Conservation (phyloP, 1,140 invertebrate genomes). For the Mylabris phalerata region DNA sequence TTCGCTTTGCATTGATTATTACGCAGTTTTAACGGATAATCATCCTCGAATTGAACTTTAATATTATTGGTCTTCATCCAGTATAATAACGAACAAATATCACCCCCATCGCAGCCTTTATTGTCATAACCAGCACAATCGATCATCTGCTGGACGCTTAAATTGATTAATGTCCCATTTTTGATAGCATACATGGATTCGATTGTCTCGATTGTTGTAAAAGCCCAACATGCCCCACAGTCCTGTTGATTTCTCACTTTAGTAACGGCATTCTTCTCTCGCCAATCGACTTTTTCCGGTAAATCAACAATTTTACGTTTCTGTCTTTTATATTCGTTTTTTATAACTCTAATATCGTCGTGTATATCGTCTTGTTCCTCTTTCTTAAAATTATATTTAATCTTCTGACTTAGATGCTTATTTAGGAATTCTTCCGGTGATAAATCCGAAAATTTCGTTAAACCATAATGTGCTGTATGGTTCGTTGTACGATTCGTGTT, state of each 20-base stretch:
- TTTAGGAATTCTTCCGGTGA: slow-evolving; percentile 61
- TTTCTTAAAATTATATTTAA: slow-evolving; percentile 10
- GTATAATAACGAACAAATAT: slow-evolving; percentile 66
- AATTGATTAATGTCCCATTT: slow-evolving; percentile 50
- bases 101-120: slow-evolving; percentile 73
- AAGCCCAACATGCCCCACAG: slow-evolving; percentile 86
- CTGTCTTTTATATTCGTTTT: neutral
- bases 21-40: slow-evolving; percentile 60
- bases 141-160: slow-evolving; percentile 79
- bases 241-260: slow-evolving; percentile 63
- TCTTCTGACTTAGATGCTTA: slow-evolving; percentile 40
- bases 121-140: slow-evolving; percentile 72
- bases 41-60: slow-evolving; percentile 49
- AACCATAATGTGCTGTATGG: slow-evolving; percentile 58
- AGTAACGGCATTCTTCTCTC: slow-evolving; percentile 61
- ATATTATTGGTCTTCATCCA: slow-evolving; percentile 62
- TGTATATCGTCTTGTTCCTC: neutral
- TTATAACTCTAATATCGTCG: slow-evolving; percentile 1
- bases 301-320: slow-evolving; percentile 10
- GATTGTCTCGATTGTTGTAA: slow-evolving; percentile 67
- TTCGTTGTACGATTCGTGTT: slow-evolving; percentile 49
- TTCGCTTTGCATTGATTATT: slow-evolving; percentile 51
- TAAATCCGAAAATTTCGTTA: slow-evolving; percentile 69
- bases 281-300: slow-evolving; percentile 42
- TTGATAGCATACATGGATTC: slow-evolving; percentile 72